These are phyloP conservation scores for Fabriciana adippe DNA, from an alignment of 2,888 invertebrate species.

Conservation along the genomic window DNA sequence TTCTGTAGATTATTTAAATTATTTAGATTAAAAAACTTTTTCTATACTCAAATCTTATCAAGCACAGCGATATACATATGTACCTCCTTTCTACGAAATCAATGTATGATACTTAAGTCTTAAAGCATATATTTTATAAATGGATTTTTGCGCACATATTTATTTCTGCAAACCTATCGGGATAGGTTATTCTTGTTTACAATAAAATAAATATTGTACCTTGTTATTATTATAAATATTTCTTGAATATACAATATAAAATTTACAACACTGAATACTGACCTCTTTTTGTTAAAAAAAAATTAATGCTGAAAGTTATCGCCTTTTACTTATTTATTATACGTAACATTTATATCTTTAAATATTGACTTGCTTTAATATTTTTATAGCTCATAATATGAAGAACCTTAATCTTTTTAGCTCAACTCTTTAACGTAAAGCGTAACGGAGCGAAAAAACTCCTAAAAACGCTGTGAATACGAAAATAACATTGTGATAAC, in stretches of 20 bases:
- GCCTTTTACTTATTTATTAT: slow-evolving; percentile 1
- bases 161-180: no score
- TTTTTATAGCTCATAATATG: slow-evolving; percentile 18
- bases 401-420: slow-evolving; percentile 28
- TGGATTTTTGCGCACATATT: no score
- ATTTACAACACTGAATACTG: no score
- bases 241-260: no score
- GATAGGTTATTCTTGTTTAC: no score
- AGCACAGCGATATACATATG: no score
- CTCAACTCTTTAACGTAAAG: slow-evolving; percentile 52
- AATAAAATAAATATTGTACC: no score
- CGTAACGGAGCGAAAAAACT: slow-evolving; percentile 65
- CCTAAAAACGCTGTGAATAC: slow-evolving; percentile 56
- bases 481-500: slow-evolving; percentile 59
- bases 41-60: not conserved
- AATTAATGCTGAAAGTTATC: slow-evolving; percentile 8
- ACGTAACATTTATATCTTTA: slow-evolving; percentile 8
- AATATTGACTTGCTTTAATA: slow-evolving; percentile 17
- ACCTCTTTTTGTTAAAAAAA: not conserved
- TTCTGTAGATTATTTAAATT: not conserved
- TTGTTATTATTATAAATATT: no score
- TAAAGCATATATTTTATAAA: no score
- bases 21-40: not conserved
- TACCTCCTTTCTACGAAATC: no score
- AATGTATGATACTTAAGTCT: no score